phyloP scores from a whole-genome alignment of 1,140 invertebrate genomes.

The Nilaparvata lugens region DNA sequence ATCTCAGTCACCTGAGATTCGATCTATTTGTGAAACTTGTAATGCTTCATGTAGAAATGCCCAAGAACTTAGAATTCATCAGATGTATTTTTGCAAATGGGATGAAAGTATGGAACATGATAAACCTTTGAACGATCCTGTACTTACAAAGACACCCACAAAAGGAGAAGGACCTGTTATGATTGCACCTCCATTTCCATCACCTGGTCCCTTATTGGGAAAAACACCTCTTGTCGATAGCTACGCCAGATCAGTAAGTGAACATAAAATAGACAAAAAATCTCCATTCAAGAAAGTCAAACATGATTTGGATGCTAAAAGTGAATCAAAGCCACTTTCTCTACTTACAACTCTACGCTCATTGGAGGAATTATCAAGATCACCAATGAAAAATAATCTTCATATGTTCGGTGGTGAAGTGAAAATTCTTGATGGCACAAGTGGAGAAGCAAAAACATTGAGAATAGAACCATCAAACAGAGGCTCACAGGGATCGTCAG shows the following conservation, averaged over 20 bases:
- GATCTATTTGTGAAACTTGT: conserved; percentile 48
- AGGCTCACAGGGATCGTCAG: conserved; percentile 4
- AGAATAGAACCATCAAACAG: conserved; percentile 46
- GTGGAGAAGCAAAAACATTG: conserved; percentile 57
- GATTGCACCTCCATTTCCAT: conserved; percentile 47
- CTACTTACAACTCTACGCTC: conserved; percentile 38
- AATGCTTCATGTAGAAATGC: conserved; percentile 53
- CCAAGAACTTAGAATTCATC: conserved; percentile 58
- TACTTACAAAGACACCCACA: not conserved
- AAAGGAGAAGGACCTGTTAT: conserved; percentile 5
- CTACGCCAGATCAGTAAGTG: conserved; percentile 2
- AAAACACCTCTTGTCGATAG: conserved; percentile 66
- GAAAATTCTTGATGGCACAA: conserved; percentile 53
- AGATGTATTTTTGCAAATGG: conserved; percentile 55
- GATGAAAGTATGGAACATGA: not conserved
- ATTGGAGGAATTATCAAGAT: conserved; percentile 45
- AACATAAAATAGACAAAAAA: not conserved
- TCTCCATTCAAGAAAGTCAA: not conserved
- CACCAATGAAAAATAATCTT: conserved; percentile 43
- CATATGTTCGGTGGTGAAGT: conserved; percentile 73
- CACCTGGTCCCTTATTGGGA: conserved; percentile 66
- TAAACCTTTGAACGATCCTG: not conserved
- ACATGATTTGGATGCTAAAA: not conserved
- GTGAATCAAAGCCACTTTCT: too few relatives aligned
- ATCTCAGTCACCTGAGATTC: not conserved